These are phyloP conservation scores for Cecropterus lyciades DNA, from an alignment of 1,140 invertebrate genomes.

Conservation along the genomic window DNA sequence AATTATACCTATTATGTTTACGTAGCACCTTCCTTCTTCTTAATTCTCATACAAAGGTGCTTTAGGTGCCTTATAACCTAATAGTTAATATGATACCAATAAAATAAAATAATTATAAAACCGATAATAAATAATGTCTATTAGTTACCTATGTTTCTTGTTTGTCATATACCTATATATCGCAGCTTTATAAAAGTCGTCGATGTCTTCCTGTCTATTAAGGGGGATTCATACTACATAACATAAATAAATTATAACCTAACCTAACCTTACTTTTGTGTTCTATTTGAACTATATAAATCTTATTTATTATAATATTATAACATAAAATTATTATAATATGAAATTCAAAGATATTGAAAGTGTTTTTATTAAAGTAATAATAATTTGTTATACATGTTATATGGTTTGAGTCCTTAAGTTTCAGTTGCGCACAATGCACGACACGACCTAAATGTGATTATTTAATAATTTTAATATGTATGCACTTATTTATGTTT, in stretches of 20 bases:
- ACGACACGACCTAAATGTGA: conserved; percentile 38
- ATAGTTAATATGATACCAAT: conserved; percentile 15
- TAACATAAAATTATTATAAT: too few species aligned
- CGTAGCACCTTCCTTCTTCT: conserved; percentile 27
- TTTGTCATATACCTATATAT: conserved; percentile 40
- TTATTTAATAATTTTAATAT: conserved; percentile 42
- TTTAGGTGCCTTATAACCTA: conserved; percentile 22
- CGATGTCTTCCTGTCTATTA: conserved; percentile 41
- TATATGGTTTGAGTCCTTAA: conserved; percentile 11
- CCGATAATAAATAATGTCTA: conserved; percentile 12
- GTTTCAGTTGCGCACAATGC: conserved; percentile 36
- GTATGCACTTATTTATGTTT: conserved; percentile 53
- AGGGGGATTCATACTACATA: conserved; percentile 31
- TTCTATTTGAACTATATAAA: not conserved
- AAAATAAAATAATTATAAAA: conserved; percentile 11
- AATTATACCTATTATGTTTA: conserved; percentile 5
- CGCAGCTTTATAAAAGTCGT: conserved; percentile 58
- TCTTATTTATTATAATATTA: too few species aligned
- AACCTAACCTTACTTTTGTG: not conserved
- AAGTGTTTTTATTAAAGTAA: not conserved
- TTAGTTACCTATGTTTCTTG: conserved; percentile 31
- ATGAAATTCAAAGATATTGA: too few species aligned
- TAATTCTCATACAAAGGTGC: conserved; percentile 10
- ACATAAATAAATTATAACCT: not conserved
- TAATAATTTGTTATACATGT: not conserved